phyloP scores from a whole-genome alignment of 1,140 invertebrate species.

The Diprion similis region DNA sequence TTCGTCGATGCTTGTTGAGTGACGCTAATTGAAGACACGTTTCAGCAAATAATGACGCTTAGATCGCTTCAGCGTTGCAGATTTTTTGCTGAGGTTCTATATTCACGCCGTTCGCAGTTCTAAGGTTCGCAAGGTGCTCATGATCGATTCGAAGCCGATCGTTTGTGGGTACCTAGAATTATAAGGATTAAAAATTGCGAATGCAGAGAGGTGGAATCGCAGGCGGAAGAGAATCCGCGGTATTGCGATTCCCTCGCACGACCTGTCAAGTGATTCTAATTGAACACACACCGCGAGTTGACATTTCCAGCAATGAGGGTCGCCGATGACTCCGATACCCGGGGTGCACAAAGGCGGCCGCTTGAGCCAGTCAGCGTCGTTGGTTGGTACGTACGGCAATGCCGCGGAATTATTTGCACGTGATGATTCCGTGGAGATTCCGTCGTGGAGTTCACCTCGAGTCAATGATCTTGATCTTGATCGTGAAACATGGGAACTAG shows the following conservation, averaged over 20 bases:
- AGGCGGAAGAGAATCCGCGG: not conserved
- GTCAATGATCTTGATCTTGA: conserved; percentile 55
- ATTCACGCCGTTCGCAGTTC: too few species aligned
- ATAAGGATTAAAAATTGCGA: too few species aligned
- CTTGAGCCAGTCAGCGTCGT: not conserved
- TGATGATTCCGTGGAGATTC: conserved; percentile 1
- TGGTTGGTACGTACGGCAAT: not conserved
- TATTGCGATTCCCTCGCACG: not conserved
- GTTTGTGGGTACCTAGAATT: too few species aligned
- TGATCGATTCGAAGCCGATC: too few species aligned
- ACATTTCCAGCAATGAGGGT: not conserved
- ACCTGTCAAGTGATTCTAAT: not conserved
- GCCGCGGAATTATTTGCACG: conserved; percentile 1
- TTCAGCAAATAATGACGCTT: too few species aligned
- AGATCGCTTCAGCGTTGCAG: too few species aligned
- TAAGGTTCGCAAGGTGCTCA: too few species aligned
- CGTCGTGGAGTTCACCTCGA: conserved; percentile 38
- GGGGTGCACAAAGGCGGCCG: not conserved
- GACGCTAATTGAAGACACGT: too few species aligned
- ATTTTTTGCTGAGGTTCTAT: too few species aligned
- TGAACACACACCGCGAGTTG: not conserved
- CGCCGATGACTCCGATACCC: conserved; percentile 1
- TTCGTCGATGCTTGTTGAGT: too few species aligned
- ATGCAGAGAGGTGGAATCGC: not conserved
- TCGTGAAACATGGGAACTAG: conserved; percentile 24